These are phyloP conservation scores for Crypturellus undulatus DNA, from an alignment of 2,113 vertebrate species.

Conservation along the genomic window DNA sequence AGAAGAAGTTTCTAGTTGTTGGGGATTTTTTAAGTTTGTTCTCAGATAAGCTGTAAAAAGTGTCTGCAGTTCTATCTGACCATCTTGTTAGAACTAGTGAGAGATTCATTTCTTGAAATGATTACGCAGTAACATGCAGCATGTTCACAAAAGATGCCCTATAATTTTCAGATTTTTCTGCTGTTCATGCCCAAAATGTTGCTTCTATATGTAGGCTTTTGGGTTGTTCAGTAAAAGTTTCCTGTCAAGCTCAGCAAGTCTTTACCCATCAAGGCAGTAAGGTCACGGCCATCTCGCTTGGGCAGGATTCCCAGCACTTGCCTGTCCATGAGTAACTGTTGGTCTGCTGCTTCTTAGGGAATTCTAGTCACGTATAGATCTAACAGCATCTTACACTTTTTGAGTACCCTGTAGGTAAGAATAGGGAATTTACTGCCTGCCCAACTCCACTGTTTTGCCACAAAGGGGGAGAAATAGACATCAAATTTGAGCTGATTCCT, in stretches of 20 bases:
- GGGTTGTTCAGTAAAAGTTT: not conserved
- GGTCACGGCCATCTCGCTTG: not conserved
- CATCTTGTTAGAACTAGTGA: not conserved
- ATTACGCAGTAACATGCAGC: not conserved
- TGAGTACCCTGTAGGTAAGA: not conserved
- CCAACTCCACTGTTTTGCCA: not conserved
- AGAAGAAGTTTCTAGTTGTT: not conserved
- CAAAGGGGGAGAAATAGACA: not conserved
- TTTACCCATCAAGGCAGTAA: not conserved
- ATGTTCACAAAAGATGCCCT: slow-evolving; percentile 27
- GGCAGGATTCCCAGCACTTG: not conserved
- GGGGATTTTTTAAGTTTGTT: not conserved
- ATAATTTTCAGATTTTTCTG: slow-evolving; percentile 11
- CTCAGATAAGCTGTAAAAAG: not conserved
- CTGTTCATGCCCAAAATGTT: not conserved
- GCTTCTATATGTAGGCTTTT: slow-evolving; percentile 31
- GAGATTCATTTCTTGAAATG: not conserved
- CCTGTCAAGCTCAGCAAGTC: not conserved
- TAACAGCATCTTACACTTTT: not conserved
- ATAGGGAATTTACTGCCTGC: not conserved
- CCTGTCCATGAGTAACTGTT: not conserved
- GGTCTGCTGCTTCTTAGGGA: not conserved
- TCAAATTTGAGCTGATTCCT: not conserved
- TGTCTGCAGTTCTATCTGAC: not conserved
- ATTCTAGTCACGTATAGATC: not conserved